Evolutionary conservation across 2,113 vertebrate genomes (phyloP), one percentile per base, ranked within the genome.

Genomic region (Cebidichthys violaceus): DNA sequence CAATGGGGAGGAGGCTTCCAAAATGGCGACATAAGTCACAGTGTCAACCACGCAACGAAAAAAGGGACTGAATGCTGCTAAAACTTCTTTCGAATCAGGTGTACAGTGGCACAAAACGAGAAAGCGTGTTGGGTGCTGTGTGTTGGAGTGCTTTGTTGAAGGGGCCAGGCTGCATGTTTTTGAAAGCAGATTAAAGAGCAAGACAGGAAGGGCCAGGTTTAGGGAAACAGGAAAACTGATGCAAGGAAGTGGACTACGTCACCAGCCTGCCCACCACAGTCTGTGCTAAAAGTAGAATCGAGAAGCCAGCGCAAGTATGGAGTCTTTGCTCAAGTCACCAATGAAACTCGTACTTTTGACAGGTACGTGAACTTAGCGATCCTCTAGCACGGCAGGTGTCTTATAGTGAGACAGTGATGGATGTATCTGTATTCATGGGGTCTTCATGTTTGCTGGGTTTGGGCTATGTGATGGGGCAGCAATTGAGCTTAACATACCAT

Each of bases 191-290:
- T 93, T 94, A 94, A 94, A 92, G 89, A 86, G 74, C 86, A 81
- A 80, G 81, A 95, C 94, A 95, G 95, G 95, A 96, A 95, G 95
- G 95, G 95, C 90, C 93, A 93, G 94, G 95, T 94, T 94, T 88
- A 91, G 89, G 91, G 93, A 95, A 96, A 96, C 95, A 96, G 95
- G 95, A 96, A 95, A 91, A 75, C 73, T 92, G 93, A 94, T 92
- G 92, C 83, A 85, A 94, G 95, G 95, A 96, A 96, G 78, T 78
- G 89, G 79, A 69, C 29, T 15, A 87, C 93, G 95, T 96, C 95
- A 95, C 76, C 71, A 89, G 89, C 87, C 92, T 87, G 84, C 88
- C 92, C 85, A 85, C 90, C 70, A 27, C 82, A 77, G 78, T 54
- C 88, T 67, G 82, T 69, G 81, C 86, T 94, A 89, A 93, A 94